Percentiles rank a stretch among this genome's conserved stretches.
Conservation (phyloP, 2,888 invertebrate species). For the Cataglyphis livida region DNA sequence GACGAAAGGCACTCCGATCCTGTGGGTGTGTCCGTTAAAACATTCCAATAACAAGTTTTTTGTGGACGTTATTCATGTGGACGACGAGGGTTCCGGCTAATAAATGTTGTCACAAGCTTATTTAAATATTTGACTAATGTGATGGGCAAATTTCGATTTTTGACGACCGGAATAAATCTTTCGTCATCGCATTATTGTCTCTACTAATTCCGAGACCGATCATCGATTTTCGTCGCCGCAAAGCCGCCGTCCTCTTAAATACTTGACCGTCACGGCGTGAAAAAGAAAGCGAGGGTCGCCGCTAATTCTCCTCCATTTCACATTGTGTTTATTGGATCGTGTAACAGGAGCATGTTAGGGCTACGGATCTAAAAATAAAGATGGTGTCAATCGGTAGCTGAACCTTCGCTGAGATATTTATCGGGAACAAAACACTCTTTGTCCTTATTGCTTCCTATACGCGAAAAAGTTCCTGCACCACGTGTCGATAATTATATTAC, state of each 20-base stretch:
- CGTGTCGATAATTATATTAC: background rate
- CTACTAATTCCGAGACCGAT: conserved; percentile 7
- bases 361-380: conserved; percentile 59
- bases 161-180: background rate
- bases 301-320: conserved; percentile 53
- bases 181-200: background rate
- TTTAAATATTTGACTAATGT: conserved; percentile 31
- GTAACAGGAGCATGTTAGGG: conserved; percentile 49
- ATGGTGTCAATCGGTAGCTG: conserved; percentile 38
- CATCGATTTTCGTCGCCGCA: conserved; percentile 43
- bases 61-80: background rate
- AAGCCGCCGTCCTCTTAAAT: conserved; percentile 35
- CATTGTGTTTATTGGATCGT: conserved; percentile 65
- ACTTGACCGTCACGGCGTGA: conserved; percentile 14
- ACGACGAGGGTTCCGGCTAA: background rate
- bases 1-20: background rate
- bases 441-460: conserved; percentile 15
- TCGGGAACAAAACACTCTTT: background rate
- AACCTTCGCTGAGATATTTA: conserved; percentile 27
- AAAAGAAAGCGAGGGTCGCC: conserved; percentile 49
- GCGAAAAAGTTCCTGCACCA: conserved; percentile 13
- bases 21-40: background rate
- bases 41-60: conserved; percentile 8
- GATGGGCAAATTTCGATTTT: background rate
- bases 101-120: conserved; percentile 15